Percentiles rank a stretch among this genome's conserved stretches.
phyloP scores from a whole-genome alignment of 2,113 vertebrate species.

The Nothobranchius kuhntae region DNA sequence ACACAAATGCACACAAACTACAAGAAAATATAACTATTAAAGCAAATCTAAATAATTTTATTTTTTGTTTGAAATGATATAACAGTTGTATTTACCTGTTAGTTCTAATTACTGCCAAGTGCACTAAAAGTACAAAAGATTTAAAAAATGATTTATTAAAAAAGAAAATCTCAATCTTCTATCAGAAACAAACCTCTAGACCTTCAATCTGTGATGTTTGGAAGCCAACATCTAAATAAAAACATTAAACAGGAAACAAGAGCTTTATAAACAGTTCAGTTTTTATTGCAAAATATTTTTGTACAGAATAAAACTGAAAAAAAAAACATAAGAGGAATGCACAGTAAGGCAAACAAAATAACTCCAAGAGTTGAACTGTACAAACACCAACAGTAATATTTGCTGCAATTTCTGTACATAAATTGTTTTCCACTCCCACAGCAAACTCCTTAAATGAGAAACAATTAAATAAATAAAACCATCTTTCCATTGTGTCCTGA shows the following conservation, averaged over 20 bases:
- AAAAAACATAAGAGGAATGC: slow-evolving; percentile 72
- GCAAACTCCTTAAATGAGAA: slow-evolving; percentile 41
- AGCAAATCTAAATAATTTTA: too few species aligned
- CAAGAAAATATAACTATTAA: too few species aligned
- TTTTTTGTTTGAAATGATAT: too few species aligned
- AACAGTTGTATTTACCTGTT: too few species aligned
- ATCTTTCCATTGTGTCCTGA: slow-evolving; percentile 39
- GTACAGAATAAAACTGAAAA: slow-evolving; percentile 80
- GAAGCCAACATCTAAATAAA: not conserved
- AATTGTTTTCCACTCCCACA: slow-evolving; percentile 42
- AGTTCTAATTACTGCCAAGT: too few species aligned
- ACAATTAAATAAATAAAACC: slow-evolving; percentile 28
- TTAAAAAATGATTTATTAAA: too few species aligned
- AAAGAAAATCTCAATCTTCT: too few species aligned
- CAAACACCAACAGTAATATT: slow-evolving; percentile 77
- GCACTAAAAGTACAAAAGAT: too few species aligned
- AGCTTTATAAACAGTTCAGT: slow-evolving; percentile 82
- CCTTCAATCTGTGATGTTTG: too few species aligned
- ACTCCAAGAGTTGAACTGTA: slow-evolving; percentile 77
- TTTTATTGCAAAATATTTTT: slow-evolving; percentile 87
- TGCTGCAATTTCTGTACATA: slow-evolving; percentile 71
- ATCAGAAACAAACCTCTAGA: too few species aligned
- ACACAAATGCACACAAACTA: not conserved
- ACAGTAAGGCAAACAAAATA: slow-evolving; percentile 84
- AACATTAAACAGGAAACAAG: not conserved